Conservation (phyloP, 2,888 invertebrate species). For the Melinaea marsaeus region DNA sequence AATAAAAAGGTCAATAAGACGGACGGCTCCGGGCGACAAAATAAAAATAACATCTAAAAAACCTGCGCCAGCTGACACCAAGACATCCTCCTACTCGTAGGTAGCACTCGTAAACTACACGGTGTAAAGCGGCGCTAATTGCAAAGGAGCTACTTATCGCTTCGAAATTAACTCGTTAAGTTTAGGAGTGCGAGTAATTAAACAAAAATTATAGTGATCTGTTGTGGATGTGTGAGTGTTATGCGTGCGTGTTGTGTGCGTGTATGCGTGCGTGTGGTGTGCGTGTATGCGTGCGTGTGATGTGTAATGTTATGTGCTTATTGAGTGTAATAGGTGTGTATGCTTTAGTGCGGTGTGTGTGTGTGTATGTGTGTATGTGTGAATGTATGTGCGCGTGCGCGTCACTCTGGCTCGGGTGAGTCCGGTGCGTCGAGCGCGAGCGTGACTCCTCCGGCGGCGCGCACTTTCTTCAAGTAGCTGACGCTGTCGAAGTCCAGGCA, state of each 20-base stretch:
- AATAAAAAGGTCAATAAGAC: slow-evolving; percentile 27
- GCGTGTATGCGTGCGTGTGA: slow-evolving; percentile 22
- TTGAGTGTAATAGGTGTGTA: slow-evolving; percentile 17
- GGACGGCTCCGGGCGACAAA: slow-evolving; percentile 28
- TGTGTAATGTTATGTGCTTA: slow-evolving; percentile 10
- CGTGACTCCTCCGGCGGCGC: slow-evolving; percentile 61
- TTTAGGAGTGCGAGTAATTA: too few relatives aligned
- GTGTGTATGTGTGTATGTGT: slow-evolving; percentile 29
- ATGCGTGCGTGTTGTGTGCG: slow-evolving; percentile 11
- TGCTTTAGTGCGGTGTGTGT: slow-evolving; percentile 8
- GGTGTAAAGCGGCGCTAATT: slow-evolving; percentile 5
- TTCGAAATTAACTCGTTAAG: background rate
- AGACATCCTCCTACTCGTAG: slow-evolving; percentile 4
- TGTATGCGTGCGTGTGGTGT: slow-evolving; percentile 26
- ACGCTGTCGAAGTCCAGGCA: slow-evolving; percentile 77
- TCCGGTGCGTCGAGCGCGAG: slow-evolving; percentile 68
- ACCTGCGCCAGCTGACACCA: too few relatives aligned
- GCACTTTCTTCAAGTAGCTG: slow-evolving; percentile 69
- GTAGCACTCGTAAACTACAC: background rate
- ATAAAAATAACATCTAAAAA: slow-evolving; percentile 9
- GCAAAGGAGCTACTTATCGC: background rate
- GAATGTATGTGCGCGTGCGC: slow-evolving; percentile 21
- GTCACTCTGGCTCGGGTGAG: slow-evolving; percentile 73
- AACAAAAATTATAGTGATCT: background rate
- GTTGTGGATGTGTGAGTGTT: slow-evolving; percentile 8